Percentiles rank a stretch among this genome's conserved stretches.
Conservation (phyloP, 2,888 invertebrate genomes). For the Brenthis ino region DNA sequence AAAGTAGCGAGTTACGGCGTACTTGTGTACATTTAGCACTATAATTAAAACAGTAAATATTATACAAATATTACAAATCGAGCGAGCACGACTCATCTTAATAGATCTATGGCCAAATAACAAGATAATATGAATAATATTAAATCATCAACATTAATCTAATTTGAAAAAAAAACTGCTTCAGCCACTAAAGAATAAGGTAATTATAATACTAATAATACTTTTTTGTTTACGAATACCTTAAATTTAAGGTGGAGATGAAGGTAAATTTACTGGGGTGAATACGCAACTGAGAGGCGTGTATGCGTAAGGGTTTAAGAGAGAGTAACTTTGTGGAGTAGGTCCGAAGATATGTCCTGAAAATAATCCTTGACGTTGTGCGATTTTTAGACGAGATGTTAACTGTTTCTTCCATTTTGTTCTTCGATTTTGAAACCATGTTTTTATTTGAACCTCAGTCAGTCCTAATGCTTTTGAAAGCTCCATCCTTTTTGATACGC, state of each 20-base stretch:
- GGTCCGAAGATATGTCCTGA: constrained; percentile 86
- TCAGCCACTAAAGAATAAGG: too few species aligned
- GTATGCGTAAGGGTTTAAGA: constrained; percentile 84
- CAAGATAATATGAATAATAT: background rate
- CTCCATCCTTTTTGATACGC: constrained; percentile 97
- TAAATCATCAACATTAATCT: too few species aligned
- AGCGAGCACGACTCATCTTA: constrained; percentile 22
- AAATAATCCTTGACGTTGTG: constrained; percentile 91
- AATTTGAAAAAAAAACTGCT: too few species aligned
- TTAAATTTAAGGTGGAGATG: constrained; percentile 56
- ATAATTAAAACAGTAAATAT: constrained; percentile 57
- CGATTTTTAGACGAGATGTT: constrained; percentile 93
- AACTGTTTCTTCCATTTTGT: constrained; percentile 99
- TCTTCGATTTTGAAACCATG: constrained; percentile 97
- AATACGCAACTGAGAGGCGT: constrained; percentile 84
- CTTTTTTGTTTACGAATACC: too few species aligned
- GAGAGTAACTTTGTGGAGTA: constrained; percentile 82
- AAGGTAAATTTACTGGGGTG: constrained; percentile 76
- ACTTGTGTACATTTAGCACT: constrained; percentile 59
- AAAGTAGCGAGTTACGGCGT: constrained; percentile 62
- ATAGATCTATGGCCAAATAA: constrained; percentile 1
- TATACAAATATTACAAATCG: constrained; percentile 31
- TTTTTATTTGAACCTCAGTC: constrained; percentile 98
- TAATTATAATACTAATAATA: too few species aligned
- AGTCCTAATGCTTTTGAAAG: constrained; percentile 93